A percentile compares a stretch with the other conserved stretches of the same genome.
phyloP scores from a whole-genome alignment of 1,140 invertebrate species.

The Bombus affinis region DNA sequence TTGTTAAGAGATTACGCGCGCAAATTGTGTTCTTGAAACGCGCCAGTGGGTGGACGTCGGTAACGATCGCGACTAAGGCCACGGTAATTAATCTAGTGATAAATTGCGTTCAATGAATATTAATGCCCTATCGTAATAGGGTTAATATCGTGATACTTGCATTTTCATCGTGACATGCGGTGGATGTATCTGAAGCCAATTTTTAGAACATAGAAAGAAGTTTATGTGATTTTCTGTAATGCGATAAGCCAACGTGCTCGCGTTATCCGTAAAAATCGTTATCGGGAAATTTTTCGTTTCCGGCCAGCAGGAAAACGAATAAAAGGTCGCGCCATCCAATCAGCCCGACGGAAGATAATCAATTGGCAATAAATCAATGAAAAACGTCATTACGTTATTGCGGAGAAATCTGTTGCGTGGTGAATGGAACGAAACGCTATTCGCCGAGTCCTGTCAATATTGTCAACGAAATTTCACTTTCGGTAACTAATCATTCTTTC shows the following conservation, averaged over 20 bases:
- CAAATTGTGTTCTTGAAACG: conserved; percentile 49
- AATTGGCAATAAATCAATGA: conserved; percentile 71
- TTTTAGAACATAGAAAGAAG: not conserved
- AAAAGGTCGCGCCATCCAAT: conserved; percentile 24
- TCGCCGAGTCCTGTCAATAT: not conserved
- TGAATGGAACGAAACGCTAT: conserved; percentile 21
- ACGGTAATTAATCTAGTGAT: conserved; percentile 24
- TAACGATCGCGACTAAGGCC: conserved; percentile 6
- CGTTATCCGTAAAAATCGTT: not conserved
- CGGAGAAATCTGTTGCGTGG: conserved; percentile 11
- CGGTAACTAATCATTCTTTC: not conserved
- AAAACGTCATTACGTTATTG: conserved; percentile 65
- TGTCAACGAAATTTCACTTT: conserved; percentile 17
- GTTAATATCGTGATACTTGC: not conserved
- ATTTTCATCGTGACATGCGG: not conserved
- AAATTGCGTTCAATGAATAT: conserved; percentile 46
- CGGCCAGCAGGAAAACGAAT: conserved; percentile 25
- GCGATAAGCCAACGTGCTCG: not conserved
- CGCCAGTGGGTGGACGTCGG: conserved; percentile 42
- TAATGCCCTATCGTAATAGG: not conserved
- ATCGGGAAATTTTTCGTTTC: conserved; percentile 33
- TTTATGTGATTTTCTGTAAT: not conserved
- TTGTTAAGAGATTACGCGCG: conserved; percentile 47
- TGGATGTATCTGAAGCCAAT: not conserved
- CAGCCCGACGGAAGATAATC: conserved; percentile 63